Evolutionary conservation across 2,797 vertebrate species (phyloP).

Genomic region (Lerista edwardsae): DNA sequence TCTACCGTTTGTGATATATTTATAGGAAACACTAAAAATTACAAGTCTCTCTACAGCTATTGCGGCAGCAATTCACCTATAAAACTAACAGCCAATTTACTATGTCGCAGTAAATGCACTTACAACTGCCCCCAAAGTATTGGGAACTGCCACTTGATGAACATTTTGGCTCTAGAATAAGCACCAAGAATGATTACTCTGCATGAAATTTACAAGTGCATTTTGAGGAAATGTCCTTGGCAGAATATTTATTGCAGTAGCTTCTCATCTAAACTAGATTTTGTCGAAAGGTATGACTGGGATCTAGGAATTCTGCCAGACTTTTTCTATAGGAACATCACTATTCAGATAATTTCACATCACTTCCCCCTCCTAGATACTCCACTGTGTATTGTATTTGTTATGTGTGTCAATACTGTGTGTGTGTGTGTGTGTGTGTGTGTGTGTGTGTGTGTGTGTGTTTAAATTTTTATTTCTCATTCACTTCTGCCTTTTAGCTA

Average conservation of each 20-base stretch:
- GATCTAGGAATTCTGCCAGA: neutral
- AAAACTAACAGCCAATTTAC: constrained; percentile 3
- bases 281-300: neutral
- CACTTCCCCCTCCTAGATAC: neutral
- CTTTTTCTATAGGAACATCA: neutral
- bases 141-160: neutral
- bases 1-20: neutral
- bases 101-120: neutral
- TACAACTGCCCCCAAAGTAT: neutral
- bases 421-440: too few species aligned
- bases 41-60: neutral
- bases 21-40: neutral
- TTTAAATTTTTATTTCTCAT: neutral
- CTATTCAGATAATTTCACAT: neutral
- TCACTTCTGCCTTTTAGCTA: fast-evolving
- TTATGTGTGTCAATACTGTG: neutral
- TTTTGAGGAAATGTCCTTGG: neutral
- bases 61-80: neutral
- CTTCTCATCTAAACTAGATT: neutral
- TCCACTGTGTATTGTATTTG: too few species aligned
- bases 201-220: neutral
- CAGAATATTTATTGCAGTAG: neutral
- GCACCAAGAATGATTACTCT: too few species aligned
- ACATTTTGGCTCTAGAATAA: neutral
- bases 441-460: too few species aligned